These are phyloP conservation scores for Thamnophis elegans DNA, from an alignment of 2,797 vertebrate genomes.

Conservation along the genomic window DNA sequence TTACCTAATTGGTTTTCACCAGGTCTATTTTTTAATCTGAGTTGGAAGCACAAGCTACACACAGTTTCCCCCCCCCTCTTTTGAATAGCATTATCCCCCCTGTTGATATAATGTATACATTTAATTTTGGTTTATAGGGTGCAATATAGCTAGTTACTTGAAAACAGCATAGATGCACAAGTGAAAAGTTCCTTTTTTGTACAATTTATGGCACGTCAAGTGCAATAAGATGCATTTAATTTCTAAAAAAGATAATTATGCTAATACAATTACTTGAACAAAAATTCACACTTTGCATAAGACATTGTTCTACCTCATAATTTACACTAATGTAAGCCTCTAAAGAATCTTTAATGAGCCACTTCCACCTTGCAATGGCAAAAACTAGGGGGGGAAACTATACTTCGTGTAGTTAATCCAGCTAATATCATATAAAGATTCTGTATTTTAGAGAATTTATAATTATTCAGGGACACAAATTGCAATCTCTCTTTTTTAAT, in stretches of 20 bases:
- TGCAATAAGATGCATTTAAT: constrained; percentile 76
- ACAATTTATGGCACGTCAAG: constrained; percentile 72
- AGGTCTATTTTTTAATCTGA: constrained; percentile 49
- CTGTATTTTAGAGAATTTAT: not conserved
- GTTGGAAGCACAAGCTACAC: constrained; percentile 35
- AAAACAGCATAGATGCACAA: constrained; percentile 67
- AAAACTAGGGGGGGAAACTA: constrained; percentile 23
- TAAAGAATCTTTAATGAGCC: constrained; percentile 65
- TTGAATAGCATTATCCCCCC: constrained; percentile 63
- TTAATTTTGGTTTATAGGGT: constrained; percentile 74
- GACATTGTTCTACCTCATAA: constrained; percentile 68
- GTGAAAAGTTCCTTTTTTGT: constrained; percentile 64
- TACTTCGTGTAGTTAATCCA: not conserved
- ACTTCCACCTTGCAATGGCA: constrained; percentile 35
- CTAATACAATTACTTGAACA: constrained; percentile 77
- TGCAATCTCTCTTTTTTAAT: not conserved
- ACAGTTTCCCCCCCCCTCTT: constrained; percentile 50
- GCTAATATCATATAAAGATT: not conserved
- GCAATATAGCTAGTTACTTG: constrained; percentile 72
- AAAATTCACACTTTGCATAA: constrained; percentile 67
- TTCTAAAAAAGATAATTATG: constrained; percentile 75
- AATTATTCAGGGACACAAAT: not conserved
- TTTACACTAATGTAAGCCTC: constrained; percentile 70
- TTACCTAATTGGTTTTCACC: constrained; percentile 34
- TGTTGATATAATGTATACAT: constrained; percentile 75